Base-by-base conservation (phyloP, 2,113 vertebrate species). In the Murina feae region DNA sequence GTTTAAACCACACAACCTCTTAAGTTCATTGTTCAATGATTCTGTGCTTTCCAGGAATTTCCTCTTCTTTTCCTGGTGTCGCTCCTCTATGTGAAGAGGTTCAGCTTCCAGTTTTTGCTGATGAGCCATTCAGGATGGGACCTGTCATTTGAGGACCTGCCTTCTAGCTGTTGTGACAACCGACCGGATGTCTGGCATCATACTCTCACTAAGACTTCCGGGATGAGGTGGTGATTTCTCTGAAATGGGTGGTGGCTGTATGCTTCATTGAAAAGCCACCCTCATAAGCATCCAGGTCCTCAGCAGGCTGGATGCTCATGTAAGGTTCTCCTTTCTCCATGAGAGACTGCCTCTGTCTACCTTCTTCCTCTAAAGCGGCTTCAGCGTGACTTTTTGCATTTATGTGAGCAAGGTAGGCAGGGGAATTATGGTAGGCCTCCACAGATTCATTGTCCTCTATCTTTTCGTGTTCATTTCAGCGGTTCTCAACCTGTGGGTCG, bases 181-280 rank as follows among this genome's bases (percentile, higher is more conserved):
- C 0, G 99, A 99, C 89, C 99, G 99, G 0, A 99, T 99, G 0
- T 99, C 99, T 0, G 99, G 99, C 76, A 99, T 99, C 87, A 99
- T 99, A 0, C 99, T 99, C 96, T 99, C 99, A 8, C 99, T 99
- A 76, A 99, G 98, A 2, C 99, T 99, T n/a, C n/a, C n/a, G n/a
- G n/a, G 98, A 99, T 99, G 91, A 99, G 99, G 32, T 99, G 98
- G 96, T 99, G 99, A 98, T 99, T 99, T 92, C 99, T 98, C 96
- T 99, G 99, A 99, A 99, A 11, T 99, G 99, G 47, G 99, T 99
- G 0, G 99, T 99, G 49, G 99, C 99, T 0, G 99, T 99, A 97
- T 99, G 99, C 98, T 99, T 99, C 98, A 99, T 99, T 9, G 99
- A 99, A 97, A 99, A 99, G 0, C 99, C 99, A 32, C 99, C 99